phyloP scores from a whole-genome alignment of 2,113 vertebrate genomes.

The Brienomyrus brachyistius region DNA sequence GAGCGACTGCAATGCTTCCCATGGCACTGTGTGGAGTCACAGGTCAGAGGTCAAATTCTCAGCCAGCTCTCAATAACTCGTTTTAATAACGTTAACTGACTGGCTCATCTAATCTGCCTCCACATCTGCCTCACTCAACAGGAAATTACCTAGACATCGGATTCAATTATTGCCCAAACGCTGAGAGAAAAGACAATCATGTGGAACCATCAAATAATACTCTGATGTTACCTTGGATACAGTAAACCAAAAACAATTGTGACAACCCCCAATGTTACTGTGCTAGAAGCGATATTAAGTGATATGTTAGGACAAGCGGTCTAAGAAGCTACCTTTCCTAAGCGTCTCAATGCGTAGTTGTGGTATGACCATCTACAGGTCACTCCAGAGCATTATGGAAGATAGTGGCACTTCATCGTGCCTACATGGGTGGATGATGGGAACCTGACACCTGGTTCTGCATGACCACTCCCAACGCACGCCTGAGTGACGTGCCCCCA shows the following conservation, averaged over 20 bases:
- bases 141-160: slow-evolving; percentile 21
- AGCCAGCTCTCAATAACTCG: slow-evolving; percentile 17
- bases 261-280: not conserved
- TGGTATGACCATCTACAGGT: not conserved
- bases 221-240: not conserved
- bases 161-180: slow-evolving; percentile 8
- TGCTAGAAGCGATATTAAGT: not conserved
- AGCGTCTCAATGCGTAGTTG: not conserved
- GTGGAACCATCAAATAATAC: not conserved
- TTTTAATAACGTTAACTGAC: slow-evolving; percentile 18
- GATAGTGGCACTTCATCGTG: not conserved
- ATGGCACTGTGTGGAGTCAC: not conserved
- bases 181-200: slow-evolving; percentile 22
- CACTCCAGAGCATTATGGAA: not conserved
- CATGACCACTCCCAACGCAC: not conserved
- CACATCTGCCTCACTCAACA: slow-evolving; percentile 11
- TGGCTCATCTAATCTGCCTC: slow-evolving; percentile 5
- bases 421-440: not conserved
- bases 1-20: not conserved
- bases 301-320: not conserved
- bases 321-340: not conserved
- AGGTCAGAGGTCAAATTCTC: slow-evolving; percentile 23
- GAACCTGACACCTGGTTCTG: not conserved
- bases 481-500: not conserved
- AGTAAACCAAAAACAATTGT: not conserved